Percentiles rank a stretch among this genome's conserved stretches.
These are phyloP conservation scores for Macropodus opercularis DNA, from an alignment of 2,797 vertebrate genomes.

Conservation along the genomic window DNA sequence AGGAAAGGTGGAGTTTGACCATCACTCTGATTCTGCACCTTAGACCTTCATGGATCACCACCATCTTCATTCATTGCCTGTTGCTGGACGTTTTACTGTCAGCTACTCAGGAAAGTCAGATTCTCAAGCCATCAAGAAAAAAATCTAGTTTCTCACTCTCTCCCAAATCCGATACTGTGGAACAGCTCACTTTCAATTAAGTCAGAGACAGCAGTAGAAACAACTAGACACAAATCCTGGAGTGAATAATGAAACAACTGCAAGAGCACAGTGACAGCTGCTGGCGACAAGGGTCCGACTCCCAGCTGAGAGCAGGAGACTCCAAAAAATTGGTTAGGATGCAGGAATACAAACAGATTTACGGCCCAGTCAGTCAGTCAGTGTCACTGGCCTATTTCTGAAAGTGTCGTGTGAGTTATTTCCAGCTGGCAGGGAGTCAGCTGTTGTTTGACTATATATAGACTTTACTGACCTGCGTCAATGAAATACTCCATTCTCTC, in stretches of 20 bases:
- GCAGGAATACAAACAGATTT: slow-evolving; percentile 1
- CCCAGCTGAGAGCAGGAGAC: slow-evolving; percentile 4
- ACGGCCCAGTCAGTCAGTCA: background rate
- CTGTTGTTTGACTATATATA: background rate
- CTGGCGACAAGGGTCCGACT: slow-evolving; percentile 2
- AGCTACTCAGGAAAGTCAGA: background rate
- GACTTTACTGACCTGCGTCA: slow-evolving; percentile 7
- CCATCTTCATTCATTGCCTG: background rate
- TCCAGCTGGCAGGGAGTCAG: background rate
- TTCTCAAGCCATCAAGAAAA: too few relatives aligned
- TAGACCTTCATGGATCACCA: too few relatives aligned
- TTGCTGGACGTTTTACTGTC: background rate
- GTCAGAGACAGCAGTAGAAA: slow-evolving; percentile 7
- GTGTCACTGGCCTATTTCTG: slow-evolving; percentile 1
- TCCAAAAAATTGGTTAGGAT: slow-evolving; percentile 9
- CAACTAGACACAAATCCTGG: slow-evolving; percentile 20
- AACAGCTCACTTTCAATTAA: slow-evolving; percentile 13
- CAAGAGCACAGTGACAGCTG: slow-evolving; percentile 18
- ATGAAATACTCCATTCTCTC: too few relatives aligned
- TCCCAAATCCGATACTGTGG: too few relatives aligned
- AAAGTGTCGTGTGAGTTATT: slow-evolving; percentile 18
- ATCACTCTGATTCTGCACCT: background rate
- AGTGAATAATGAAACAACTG: slow-evolving; percentile 27
- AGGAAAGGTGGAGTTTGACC: slow-evolving; percentile 24
- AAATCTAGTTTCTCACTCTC: too few relatives aligned